Percentiles rank a stretch among this genome's conserved stretches.
Evolutionary conservation across 2,113 vertebrate genomes (phyloP).

Genomic region (Odocoileus virginianus): DNA sequence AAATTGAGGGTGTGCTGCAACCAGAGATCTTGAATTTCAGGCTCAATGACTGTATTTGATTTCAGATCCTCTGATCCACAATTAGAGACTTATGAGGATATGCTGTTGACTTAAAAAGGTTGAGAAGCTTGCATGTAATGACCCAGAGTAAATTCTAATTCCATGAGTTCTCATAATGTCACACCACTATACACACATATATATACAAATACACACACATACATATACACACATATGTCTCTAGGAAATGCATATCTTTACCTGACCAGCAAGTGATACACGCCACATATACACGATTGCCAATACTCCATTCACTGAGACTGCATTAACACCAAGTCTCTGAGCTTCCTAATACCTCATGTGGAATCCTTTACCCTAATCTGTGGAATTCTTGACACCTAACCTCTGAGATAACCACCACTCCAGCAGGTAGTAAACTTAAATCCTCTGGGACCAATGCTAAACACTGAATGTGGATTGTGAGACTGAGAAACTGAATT

Average conservation of each 20-base stretch:
- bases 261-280: background rate
- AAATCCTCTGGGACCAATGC: background rate
- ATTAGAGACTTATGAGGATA: background rate
- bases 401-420: background rate
- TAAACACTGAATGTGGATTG: background rate
- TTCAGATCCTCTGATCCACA: background rate
- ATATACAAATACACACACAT: background rate
- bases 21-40: background rate
- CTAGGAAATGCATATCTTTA: background rate
- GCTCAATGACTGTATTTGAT: background rate
- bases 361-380: background rate
- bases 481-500: background rate
- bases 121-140: background rate
- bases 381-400: background rate
- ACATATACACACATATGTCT: background rate
- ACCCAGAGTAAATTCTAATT: background rate
- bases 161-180: background rate
- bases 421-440: background rate
- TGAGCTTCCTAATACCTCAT: background rate
- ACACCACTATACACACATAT: background rate
- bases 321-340: background rate
- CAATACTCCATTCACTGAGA: background rate
- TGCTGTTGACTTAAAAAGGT: background rate
- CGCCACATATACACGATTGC: background rate
- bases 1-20: background rate